Evolutionary conservation across 2,113 vertebrate species (phyloP).

Genomic region (Aegotheles bennettii): DNA sequence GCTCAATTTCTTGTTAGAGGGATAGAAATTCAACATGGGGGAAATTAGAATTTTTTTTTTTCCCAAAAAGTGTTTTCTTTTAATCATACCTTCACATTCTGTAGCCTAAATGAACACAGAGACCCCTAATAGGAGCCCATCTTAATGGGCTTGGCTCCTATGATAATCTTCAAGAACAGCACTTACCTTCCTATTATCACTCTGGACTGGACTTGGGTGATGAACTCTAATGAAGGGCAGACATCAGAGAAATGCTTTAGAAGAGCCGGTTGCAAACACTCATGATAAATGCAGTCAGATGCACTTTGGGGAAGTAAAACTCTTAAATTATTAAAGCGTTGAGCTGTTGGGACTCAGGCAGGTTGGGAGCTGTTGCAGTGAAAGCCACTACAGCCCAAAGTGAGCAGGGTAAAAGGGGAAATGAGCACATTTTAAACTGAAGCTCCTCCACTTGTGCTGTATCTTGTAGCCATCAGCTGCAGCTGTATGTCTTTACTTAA

Average conservation of each 20-base stretch:
- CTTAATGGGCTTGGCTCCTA: neutral
- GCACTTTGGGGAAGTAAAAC: slow-evolving; percentile 58
- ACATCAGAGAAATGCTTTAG: neutral
- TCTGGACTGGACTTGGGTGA: neutral
- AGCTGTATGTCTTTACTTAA: slow-evolving; percentile 10
- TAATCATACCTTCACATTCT: neutral
- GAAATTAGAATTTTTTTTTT: neutral
- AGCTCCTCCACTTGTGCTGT: slow-evolving; percentile 12
- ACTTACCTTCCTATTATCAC: neutral
- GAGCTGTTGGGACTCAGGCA: slow-evolving; percentile 21
- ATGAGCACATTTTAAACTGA: slow-evolving; percentile 15
- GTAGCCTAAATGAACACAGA: neutral
- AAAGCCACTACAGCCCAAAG: slow-evolving; percentile 16
- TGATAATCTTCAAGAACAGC: neutral
- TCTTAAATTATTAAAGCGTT: slow-evolving; percentile 69
- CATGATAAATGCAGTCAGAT: slow-evolving; percentile 33
- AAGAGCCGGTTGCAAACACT: neutral
- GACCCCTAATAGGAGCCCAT: neutral
- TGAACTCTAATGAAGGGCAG: neutral
- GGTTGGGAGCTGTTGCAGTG: neutral
- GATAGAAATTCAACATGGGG: fast-evolving
- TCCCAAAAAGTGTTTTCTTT: neutral
- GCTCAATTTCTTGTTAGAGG: neutral
- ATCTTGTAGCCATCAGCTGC: neutral
- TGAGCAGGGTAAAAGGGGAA: neutral